phyloP scores from a whole-genome alignment of 2,888 invertebrate genomes.

The Phorcus lineatus region DNA sequence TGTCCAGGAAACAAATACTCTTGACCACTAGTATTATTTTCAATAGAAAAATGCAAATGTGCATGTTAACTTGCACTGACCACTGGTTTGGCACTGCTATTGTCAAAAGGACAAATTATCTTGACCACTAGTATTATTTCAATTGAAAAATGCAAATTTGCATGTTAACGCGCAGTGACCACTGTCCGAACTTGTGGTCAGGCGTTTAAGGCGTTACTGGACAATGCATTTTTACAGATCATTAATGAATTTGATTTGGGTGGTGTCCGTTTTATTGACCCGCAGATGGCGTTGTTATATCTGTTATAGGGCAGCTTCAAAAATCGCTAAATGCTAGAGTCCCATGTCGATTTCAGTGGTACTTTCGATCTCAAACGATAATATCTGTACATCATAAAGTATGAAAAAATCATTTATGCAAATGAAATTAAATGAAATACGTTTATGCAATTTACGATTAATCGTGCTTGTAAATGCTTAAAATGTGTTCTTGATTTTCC shows the following conservation, averaged over 20 bases:
- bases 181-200: not conserved
- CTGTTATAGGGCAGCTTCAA: no score
- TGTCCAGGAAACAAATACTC: not conserved
- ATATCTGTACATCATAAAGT: no score
- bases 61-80: not conserved
- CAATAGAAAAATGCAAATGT: not conserved
- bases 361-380: no score
- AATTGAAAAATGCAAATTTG: not conserved
- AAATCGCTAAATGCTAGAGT: no score
- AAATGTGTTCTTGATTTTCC: no score
- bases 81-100: not conserved
- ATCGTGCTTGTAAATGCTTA: no score
- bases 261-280: no score
- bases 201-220: not conserved
- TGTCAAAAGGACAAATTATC: not conserved
- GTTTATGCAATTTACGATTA: no score
- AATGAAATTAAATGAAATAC: no score
- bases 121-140: not conserved
- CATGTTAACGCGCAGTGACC: not conserved
- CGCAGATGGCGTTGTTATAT: no score
- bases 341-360: no score
- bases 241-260: not conserved
- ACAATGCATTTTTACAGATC: constrained; percentile 1
- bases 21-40: not conserved
- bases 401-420: no score